Conservation (phyloP, 2,113 vertebrate species). For the Microtus ochrogaster region DNA sequence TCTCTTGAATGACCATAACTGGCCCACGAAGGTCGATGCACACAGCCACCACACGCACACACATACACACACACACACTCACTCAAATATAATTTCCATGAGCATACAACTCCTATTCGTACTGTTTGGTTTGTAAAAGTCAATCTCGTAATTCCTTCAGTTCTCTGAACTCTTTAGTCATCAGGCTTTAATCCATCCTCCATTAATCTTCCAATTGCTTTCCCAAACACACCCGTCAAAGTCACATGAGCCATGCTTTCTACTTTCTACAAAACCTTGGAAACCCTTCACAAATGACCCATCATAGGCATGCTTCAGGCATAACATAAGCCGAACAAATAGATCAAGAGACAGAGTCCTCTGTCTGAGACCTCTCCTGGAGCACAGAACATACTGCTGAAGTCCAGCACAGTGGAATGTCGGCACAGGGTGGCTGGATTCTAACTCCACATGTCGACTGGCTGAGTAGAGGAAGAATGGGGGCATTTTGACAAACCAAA, state of each 20-base stretch:
- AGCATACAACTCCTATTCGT: background rate
- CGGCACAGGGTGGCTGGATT: background rate
- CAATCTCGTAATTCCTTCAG: background rate
- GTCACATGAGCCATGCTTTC: background rate
- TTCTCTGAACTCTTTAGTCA: conserved; percentile 1
- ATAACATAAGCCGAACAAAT: background rate
- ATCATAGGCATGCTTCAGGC: background rate
- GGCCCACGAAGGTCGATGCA: background rate
- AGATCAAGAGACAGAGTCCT: background rate
- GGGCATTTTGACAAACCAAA: background rate
- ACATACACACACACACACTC: background rate
- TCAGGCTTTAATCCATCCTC: conserved; percentile 1
- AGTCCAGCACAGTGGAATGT: background rate
- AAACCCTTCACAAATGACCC: background rate
- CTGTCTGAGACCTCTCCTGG: background rate
- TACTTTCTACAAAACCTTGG: background rate
- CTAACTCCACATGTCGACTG: background rate
- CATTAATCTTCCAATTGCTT: conserved; percentile 26
- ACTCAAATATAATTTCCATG: background rate
- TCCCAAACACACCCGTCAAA: conserved; percentile 10
- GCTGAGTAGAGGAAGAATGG: background rate
- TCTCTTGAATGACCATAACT: background rate
- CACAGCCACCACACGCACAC: background rate
- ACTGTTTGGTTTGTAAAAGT: conserved; percentile 40
- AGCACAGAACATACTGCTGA: background rate